phyloP scores from a whole-genome alignment of 2,113 vertebrate species.

The Bos javanicus region DNA sequence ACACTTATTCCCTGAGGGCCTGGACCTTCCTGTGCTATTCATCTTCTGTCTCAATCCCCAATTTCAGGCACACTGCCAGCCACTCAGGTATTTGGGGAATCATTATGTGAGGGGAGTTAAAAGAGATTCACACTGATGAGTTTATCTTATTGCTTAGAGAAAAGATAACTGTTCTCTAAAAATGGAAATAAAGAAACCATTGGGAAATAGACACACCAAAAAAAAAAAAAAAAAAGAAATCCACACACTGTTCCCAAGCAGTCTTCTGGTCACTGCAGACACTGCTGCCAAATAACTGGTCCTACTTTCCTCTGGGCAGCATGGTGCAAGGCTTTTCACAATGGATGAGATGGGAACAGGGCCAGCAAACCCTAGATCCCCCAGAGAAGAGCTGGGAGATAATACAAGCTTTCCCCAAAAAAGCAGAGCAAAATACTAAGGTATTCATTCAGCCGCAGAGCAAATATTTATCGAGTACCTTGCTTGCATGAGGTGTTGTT shows the following conservation, averaged over 20 bases:
- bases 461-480: conserved; percentile 5
- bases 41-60: too few species aligned
- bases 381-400: conserved; percentile 14
- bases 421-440: not conserved
- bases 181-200: not conserved
- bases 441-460: not conserved
- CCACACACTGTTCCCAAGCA: not conserved
- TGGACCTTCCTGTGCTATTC: not conserved
- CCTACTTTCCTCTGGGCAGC: not conserved
- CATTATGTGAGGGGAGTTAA: not conserved
- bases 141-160: not conserved
- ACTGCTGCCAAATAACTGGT: not conserved
- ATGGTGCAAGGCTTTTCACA: not conserved
- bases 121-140: not conserved
- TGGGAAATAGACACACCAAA: not conserved
- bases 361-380: not conserved
- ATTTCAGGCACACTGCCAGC: too few species aligned
- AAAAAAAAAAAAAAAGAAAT: too few species aligned
- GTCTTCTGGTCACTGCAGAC: not conserved
- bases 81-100: not conserved
- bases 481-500: not conserved
- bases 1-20: not conserved
- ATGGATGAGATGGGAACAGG: not conserved
- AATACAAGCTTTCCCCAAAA: conserved; percentile 12
- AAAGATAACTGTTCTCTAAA: not conserved